These are phyloP conservation scores for Vulpes lagopus DNA, from an alignment of 2,113 vertebrate species.

Conservation along the genomic window DNA sequence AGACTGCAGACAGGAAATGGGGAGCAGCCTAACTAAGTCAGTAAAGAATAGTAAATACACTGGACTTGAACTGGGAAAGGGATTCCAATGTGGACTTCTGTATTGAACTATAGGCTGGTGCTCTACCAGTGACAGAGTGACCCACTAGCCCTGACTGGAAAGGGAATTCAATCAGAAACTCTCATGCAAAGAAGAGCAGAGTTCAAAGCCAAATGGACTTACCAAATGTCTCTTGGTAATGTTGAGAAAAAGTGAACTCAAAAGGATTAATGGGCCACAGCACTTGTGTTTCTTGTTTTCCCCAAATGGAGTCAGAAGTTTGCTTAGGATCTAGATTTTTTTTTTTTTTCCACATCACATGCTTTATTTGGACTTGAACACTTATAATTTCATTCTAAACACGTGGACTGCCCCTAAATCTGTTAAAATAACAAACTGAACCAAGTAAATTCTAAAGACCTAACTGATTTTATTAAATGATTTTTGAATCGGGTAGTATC, in stretches of 20 bases:
- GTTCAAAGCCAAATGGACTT: neutral
- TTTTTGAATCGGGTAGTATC: neutral
- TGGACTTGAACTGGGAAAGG: neutral
- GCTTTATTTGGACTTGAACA: too few species aligned
- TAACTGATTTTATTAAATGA: neutral
- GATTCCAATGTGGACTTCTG: neutral
- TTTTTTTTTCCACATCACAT: too few species aligned
- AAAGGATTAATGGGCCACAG: neutral
- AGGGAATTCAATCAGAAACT: neutral
- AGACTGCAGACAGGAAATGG: neutral
- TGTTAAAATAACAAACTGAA: neutral
- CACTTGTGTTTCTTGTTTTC: neutral
- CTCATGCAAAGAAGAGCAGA: neutral
- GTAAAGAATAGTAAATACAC: neutral
- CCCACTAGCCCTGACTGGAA: neutral
- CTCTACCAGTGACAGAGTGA: neutral
- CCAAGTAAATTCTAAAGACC: neutral
- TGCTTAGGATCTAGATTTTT: neutral
- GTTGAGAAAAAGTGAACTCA: neutral
- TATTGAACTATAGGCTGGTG: neutral
- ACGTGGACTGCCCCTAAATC: neutral
- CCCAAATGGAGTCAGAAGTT: neutral
- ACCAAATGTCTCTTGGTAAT: neutral
- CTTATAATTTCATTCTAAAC: too few species aligned
- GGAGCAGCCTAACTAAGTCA: neutral